Conservation (phyloP, 2,113 vertebrate species). For the Phaethornis superciliosus region DNA sequence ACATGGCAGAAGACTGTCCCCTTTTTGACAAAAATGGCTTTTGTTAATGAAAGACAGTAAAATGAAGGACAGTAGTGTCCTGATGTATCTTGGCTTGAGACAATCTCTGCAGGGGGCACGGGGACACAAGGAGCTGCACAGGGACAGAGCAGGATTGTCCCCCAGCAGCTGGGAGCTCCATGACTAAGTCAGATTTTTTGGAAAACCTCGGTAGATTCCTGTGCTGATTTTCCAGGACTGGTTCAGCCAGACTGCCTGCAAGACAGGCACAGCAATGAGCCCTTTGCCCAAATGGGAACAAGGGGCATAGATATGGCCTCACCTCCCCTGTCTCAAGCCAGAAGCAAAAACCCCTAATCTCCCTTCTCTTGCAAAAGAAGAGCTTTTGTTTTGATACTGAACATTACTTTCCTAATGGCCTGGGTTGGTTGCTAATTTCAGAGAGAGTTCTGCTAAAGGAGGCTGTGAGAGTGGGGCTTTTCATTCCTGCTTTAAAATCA, state of each 20-base stretch:
- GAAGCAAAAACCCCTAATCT: not conserved
- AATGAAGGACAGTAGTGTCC: too few species aligned
- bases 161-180: not conserved
- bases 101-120: not conserved
- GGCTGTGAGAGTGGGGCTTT: not conserved
- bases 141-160: not conserved
- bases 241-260: not conserved
- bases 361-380: not conserved
- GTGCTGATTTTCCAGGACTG: not conserved
- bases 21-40: not conserved
- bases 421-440: not conserved
- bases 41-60: not conserved
- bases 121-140: not conserved
- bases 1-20: not conserved
- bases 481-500: not conserved
- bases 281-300: not conserved
- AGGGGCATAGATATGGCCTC: fast-evolving
- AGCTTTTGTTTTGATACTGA: not conserved
- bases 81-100: fast-evolving
- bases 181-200: not conserved
- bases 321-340: not conserved
- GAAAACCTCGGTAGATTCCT: not conserved
- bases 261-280: not conserved
- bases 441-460: not conserved
- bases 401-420: not conserved